Base-by-base conservation (phyloP, 2,113 vertebrate species). In the Tyrannus savana region DNA sequence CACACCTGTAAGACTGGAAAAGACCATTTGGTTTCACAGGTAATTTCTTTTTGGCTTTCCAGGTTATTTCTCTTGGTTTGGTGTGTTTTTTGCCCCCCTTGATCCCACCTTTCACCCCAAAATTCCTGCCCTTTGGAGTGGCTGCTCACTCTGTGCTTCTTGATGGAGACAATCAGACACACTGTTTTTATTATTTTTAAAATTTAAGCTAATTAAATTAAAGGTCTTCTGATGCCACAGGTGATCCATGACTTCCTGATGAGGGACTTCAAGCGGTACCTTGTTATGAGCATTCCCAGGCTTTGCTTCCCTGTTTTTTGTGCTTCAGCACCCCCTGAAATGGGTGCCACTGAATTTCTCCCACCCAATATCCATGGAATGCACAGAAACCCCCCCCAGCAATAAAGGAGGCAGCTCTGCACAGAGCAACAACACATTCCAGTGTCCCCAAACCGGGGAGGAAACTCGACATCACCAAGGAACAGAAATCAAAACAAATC, bases 291-390 rank as follows among this genome's bases (percentile, higher is more conserved):
- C 33, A 39, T 52, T 23, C 62, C 78, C 66, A 62, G 33, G 75
- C 81, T 37, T 16, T n/a, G 56, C 50, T 92, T 62, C 78, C 67
- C 86, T 71, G 60, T 2, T 11, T 62, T 37, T 58, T 22, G 28
- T 30, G 81, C 78, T 56, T 53, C 76, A 80, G 85, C 1, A 56
- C 1, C 55, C 63, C 62, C 11, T 2, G 7, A 59, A 62, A 58
- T 4, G 24, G 25, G 76, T 31, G 93, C 58, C 49, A 19, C 60
- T 37, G 56, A 27, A 53, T 30, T 16, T 0, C 13, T 3, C 1
- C 3, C 19, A 12, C 75, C 24, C 39, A 35, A 7, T 3, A n/a
- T n/a, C n/a, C 31, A 31, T 0, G 12, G 2, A n/a, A 31, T 0
- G 33, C 15, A 66, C 50, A 13, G 0, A 23, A 41, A 25, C 24